Conservation (phyloP, 2,797 vertebrate species). For the Muscicapa striata region DNA sequence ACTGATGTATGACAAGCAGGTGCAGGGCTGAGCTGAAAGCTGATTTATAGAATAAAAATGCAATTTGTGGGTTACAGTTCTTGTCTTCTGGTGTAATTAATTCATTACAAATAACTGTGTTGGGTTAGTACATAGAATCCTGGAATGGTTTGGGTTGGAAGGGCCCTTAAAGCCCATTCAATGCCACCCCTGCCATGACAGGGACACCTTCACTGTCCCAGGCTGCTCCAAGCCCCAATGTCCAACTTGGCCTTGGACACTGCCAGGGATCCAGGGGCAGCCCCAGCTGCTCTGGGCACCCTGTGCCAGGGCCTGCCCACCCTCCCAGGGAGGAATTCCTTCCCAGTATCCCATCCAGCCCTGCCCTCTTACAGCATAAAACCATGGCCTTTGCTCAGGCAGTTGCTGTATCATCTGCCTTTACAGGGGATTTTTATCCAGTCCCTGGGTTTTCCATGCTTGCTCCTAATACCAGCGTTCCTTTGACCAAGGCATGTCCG, state of each 20-base stretch:
- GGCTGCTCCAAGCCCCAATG: fast-evolving
- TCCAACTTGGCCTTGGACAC: neutral
- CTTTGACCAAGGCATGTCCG: neutral
- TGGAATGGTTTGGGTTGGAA: neutral
- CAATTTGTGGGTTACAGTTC: neutral
- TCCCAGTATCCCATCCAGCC: fast-evolving
- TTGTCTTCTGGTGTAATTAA: neutral
- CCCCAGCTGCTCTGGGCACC: neutral
- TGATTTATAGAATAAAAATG: conserved; percentile 6
- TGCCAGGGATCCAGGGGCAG: neutral
- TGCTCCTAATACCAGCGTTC: neutral
- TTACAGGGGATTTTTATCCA: neutral
- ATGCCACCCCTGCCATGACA: neutral
- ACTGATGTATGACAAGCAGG: neutral
- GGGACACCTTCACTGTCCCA: neutral
- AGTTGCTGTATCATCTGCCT: neutral
- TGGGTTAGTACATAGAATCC: neutral
- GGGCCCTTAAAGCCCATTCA: fast-evolving
- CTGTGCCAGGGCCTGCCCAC: neutral
- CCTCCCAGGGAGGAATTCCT: fast-evolving
- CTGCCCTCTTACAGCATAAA: neutral
- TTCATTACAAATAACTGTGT: neutral
- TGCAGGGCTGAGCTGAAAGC: neutral
- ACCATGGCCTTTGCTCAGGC: neutral
- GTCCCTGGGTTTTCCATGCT: neutral